These are phyloP conservation scores for Opisthograptis luteolata DNA, from an alignment of 2,888 invertebrate species.

Conservation along the genomic window DNA sequence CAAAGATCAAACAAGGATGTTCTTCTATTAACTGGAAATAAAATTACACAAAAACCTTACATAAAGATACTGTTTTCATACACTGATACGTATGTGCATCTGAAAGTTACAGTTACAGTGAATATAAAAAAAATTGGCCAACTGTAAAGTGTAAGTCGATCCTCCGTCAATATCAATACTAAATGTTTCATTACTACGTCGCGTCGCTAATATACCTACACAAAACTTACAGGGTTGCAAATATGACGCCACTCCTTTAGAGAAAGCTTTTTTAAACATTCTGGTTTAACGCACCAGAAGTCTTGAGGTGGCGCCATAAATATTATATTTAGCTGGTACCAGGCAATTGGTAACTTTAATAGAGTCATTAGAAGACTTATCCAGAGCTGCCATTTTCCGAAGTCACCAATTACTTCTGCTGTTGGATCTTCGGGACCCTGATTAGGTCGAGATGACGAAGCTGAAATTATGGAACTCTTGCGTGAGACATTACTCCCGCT, in stretches of 20 bases:
- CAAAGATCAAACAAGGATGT: conserved; percentile 72
- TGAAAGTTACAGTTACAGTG: too few species aligned
- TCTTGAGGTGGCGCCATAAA: conserved; percentile 85
- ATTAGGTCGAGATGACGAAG: conserved; percentile 2
- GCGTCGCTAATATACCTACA: too few species aligned
- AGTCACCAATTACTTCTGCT: conserved; percentile 77
- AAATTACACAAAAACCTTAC: background rate
- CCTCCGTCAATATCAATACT: too few species aligned
- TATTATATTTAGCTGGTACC: conserved; percentile 86
- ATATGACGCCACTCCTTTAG: conserved; percentile 75
- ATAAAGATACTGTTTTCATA: background rate
- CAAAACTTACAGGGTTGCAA: conserved; percentile 63
- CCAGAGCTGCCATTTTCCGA: conserved; percentile 84
- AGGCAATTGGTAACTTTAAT: conserved; percentile 84
- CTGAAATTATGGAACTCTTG: background rate
- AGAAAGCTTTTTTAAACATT: conserved; percentile 46
- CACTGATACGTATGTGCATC: too few species aligned
- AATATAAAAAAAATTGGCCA: too few species aligned
- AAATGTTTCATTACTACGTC: too few species aligned
- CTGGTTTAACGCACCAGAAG: conserved; percentile 83
- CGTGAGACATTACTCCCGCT: too few species aligned
- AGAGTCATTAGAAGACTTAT: conserved; percentile 83
- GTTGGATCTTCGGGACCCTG: conserved; percentile 52
- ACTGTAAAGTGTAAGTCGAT: too few species aligned
- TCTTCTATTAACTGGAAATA: conserved; percentile 61